Percentiles rank a stretch among this genome's conserved stretches.
phyloP scores from a whole-genome alignment of 2,797 vertebrate genomes.

The Falco novaeseelandiae region DNA sequence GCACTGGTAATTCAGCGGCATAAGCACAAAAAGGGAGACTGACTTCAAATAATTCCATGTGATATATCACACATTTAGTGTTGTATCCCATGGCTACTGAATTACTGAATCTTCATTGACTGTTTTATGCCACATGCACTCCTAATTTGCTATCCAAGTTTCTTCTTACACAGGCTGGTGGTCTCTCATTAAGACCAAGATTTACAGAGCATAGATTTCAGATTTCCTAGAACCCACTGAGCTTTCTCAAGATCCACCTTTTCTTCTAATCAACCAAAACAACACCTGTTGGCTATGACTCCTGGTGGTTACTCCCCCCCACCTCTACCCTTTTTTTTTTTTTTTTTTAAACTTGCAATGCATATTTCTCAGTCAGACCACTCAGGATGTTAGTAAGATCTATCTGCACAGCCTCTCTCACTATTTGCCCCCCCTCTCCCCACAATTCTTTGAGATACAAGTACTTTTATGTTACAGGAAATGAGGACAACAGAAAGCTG shows the following conservation, averaged over 20 bases:
- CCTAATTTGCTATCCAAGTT: neutral
- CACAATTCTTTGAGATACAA: slow-evolving; percentile 35
- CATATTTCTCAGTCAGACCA: neutral
- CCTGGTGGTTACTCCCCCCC: neutral
- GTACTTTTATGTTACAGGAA: slow-evolving; percentile 55
- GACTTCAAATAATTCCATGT: neutral
- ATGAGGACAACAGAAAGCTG: slow-evolving; percentile 62
- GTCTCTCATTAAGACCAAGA: neutral
- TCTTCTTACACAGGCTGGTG: neutral
- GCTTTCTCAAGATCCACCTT: slow-evolving; percentile 9
- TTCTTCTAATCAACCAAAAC: neutral
- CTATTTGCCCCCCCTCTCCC: neutral
- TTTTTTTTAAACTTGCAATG: neutral
- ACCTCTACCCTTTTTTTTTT: neutral
- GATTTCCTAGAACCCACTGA: neutral
- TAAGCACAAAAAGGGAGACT: neutral
- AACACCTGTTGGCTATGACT: neutral
- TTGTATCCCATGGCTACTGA: neutral
- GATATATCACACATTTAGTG: neutral
- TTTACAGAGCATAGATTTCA: neutral
- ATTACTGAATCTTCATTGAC: neutral
- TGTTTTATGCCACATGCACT: neutral
- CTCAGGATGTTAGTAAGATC: neutral
- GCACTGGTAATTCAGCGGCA: neutral
- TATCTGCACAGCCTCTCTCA: neutral